Evolutionary conservation across 1,140 invertebrate species (phyloP), one percentile per base, ranked within the genome.

Genomic region (Ladona fulva): DNA sequence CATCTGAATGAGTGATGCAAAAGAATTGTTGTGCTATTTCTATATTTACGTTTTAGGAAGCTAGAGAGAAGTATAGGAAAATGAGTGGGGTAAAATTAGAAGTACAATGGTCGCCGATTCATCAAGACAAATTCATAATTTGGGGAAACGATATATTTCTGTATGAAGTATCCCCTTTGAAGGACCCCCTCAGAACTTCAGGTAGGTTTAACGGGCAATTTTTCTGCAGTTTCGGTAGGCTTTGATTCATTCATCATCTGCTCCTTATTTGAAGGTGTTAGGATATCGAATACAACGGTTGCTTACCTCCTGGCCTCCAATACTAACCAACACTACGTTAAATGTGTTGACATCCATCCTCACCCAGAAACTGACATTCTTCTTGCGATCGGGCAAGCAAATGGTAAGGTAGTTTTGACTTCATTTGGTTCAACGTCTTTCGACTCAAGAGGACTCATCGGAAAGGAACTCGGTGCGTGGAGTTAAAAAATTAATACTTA

Each of bases 61-160:
- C 29, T 37, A 37, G 29, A 8, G 52, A 66, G 52, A 66, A 12
- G 52, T 19, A 66, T 12, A 25, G 29, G 29, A 82, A 76, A 80
- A 89, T 88, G 86, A 87, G 85, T 80, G 85, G 84, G 74, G 83
- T 86, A 25, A 89, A 89, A 83, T 84, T 91, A 77, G 94, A 95
- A 81, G 89, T 95, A 16, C 89, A 91, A 81, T 96, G 94, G 94
- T 93, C 92, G 66, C 93, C 93, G 1, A 87, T 91, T 29, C 89
- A 91, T 81, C 87, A 87, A 6, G 89, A 95, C 82, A 93, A 93
- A 82, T 95, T 95, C 82, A 90, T 96, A 77, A 92, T 93, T 42
- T 95, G 94, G 93, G 93, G 93, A 24, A 90, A 92, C 74, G 94
- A 96, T 82, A 91, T 96, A 81, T 91, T 88, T 84, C 87, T 95